Evolutionary conservation across 2,888 invertebrate genomes (phyloP), one percentile per base, ranked within the genome.

Genomic region (Caenorhabditis imperialis): DNA sequence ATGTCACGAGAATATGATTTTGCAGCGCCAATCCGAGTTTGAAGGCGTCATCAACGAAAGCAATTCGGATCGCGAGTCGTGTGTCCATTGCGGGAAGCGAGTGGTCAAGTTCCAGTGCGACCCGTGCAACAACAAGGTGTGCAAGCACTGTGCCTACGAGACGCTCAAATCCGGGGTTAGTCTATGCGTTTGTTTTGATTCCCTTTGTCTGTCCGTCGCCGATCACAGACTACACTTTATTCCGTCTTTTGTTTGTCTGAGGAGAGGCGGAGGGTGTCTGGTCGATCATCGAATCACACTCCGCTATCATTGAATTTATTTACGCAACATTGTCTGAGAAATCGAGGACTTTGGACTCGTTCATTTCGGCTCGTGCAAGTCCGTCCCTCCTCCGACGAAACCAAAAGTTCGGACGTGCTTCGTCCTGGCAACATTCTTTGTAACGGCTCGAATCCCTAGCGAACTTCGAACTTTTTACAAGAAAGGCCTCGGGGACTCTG

Each of bases 191-290:
- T 16, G 7, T 38, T 16, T 23, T 23, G 27, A 37, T 45, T 27
- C 27, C 25, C 6, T 14, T 18, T 18, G 37, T 53, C 53, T 45
- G 45, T 53, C 47, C 40, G 33, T 45, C 22, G 44, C n/a, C 23
- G 25, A 57, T n/a, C 14, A 40, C 25, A 54, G 48, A 63, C 63
- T 55, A 63, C 27, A 55, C 45, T 65, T 38, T 57, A 40, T 57
- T 57, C 12, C 45, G n/a, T n/a, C 8, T 50, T 25, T 25, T 37
- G 58, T 45, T 22, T 45, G 23, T 35, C 23, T 38, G 22, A 22
- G 47, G 22, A 14, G 33, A 37, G 23, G 37, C 14, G 53, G 16
- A 16, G 37, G 22, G 16, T 37, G 38, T 50, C 14, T 57, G 65
- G 42, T 55, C 50, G 23, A 25, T 16, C 30, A 55, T 23, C 18